phyloP scores from a whole-genome alignment of 2,888 invertebrate genomes.

The Nomada fucata region DNA sequence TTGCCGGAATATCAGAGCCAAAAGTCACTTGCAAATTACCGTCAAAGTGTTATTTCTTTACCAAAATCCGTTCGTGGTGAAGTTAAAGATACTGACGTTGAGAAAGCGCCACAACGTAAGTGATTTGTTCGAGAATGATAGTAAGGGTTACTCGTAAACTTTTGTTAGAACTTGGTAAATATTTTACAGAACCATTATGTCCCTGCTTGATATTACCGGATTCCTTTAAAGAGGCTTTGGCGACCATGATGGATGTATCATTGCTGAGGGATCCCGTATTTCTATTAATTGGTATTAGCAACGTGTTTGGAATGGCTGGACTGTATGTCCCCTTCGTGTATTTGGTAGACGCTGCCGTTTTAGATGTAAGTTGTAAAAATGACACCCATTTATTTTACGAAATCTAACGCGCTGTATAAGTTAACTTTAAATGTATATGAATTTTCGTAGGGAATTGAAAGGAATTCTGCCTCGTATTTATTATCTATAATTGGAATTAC shows the following conservation, averaged over 20 bases:
- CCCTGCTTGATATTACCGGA: slow-evolving; percentile 92
- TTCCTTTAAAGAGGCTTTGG: slow-evolving; percentile 92
- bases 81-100: slow-evolving; percentile 87
- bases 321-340: slow-evolving; percentile 98
- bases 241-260: slow-evolving; percentile 96
- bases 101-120: slow-evolving; percentile 89
- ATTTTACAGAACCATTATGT: slow-evolving; percentile 89
- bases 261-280: slow-evolving; percentile 95
- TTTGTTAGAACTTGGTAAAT: slow-evolving; percentile 10
- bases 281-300: slow-evolving; percentile 95
- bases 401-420: not conserved
- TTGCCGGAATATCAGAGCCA: slow-evolving; percentile 97
- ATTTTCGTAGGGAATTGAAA: slow-evolving; percentile 88
- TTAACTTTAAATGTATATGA: not conserved
- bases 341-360: slow-evolving; percentile 92
- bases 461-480: slow-evolving; percentile 90
- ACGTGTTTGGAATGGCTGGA: slow-evolving; percentile 98
- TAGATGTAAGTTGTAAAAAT: slow-evolving; percentile 86
- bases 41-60: slow-evolving; percentile 95
- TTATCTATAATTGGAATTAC: slow-evolving; percentile 95
- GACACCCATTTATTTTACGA: not conserved
- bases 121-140: slow-evolving; percentile 53
- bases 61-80: slow-evolving; percentile 88
- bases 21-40: slow-evolving; percentile 94
- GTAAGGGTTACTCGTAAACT: not conserved